phyloP scores from a whole-genome alignment of 2,797 vertebrate species.

The Streptopelia turtur region DNA sequence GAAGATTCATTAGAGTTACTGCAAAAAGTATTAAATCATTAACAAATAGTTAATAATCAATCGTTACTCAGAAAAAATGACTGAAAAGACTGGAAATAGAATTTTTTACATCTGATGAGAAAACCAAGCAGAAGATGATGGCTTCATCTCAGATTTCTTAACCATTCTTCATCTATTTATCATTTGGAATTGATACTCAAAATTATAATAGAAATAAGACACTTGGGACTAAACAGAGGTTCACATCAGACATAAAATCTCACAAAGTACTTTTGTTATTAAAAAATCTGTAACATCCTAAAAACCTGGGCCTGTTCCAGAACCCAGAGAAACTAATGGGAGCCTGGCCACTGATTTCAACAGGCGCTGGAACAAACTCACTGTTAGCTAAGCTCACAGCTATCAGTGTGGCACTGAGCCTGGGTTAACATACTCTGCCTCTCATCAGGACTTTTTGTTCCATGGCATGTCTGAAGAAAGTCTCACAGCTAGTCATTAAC shows the following conservation, averaged over 20 bases:
- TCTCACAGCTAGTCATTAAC: not conserved
- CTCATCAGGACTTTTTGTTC: constrained; percentile 16
- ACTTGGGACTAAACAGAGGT: not conserved
- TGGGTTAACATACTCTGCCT: constrained; percentile 12
- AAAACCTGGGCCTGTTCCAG: not conserved
- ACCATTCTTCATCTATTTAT: not conserved
- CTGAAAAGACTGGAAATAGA: not conserved
- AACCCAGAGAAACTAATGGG: not conserved
- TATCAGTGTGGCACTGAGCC: constrained; percentile 54
- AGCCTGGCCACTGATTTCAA: not conserved
- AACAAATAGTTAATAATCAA: not conserved
- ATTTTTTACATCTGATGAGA: not conserved
- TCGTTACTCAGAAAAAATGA: not conserved
- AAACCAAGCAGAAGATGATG: not conserved
- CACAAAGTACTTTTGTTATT: not conserved
- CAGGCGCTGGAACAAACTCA: constrained; percentile 13
- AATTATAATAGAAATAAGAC: not conserved
- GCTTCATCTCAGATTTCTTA: not conserved
- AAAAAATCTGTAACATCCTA: not conserved
- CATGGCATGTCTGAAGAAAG: not conserved
- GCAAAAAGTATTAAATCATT: not conserved
- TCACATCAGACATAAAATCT: not conserved
- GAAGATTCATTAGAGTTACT: not conserved
- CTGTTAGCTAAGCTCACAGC: constrained; percentile 25
- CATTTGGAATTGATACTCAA: not conserved